Evolutionary conservation across 2,797 vertebrate species (phyloP), one percentile per base, ranked within the genome.

Genomic region (Limnodromus scolopaceus): DNA sequence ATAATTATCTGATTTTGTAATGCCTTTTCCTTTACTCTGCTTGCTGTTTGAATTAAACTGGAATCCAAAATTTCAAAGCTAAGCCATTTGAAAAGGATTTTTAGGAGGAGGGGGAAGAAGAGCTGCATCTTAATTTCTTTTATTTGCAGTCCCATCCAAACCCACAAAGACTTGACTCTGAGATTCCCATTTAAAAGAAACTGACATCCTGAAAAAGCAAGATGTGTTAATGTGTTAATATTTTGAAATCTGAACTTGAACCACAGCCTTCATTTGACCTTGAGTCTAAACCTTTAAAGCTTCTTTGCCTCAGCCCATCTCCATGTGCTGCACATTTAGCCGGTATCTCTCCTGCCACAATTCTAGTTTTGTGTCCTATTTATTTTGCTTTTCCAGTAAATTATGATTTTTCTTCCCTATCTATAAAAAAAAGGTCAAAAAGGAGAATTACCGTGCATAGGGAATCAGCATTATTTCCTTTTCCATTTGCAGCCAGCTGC

Each of bases 381-480:
- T 77, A 79, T 84, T 85, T 81, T 46, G 24, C 57, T 80, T 87
- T 92, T 83, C 60, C 53, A 77, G 45, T 7, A 69, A 82, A 80
- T 23, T 17, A 71, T 53, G 13, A 22, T 88, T 92, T 75, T 79
- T 84, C 43, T 80, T 85, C 54, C 32, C n/a, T 80, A 48, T 78
- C 55, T 75, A 46, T 75, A 77, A 61, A 91, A 75, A 43, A 77
- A 78, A 81, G 46, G 89, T 49, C 36, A 64, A 76, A 84, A 92
- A 77, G 20, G 38, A 92, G 63, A 79, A 84, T 79, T 83, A 60
- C 54, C 1, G 2, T 20, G 46, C 3, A 0, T 53, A 66, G 74
- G 77, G 94, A 92, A 83, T 51, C 55, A 84, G 13, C 78, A 32
- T 83, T 87, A 51, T 61, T 94, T 92, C 84, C 49, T 71, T 93